Base-by-base conservation (phyloP, 2,113 vertebrate genomes). In the Australoheros scitulus region DNA sequence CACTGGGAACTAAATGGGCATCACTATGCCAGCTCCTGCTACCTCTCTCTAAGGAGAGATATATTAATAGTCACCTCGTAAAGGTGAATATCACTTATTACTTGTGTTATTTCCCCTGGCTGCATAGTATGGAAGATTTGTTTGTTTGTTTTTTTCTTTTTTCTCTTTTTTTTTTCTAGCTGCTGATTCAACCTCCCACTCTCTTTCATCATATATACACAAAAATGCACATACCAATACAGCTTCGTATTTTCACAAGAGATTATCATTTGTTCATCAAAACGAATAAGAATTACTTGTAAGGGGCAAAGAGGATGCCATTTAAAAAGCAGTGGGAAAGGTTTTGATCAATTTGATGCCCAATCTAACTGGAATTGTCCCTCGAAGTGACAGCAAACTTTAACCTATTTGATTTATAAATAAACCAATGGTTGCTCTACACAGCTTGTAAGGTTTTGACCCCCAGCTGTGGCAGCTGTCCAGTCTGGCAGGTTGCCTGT, bases 391-490 rank as follows among this genome's bases (percentile, higher is more conserved):
- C 6, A 36, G 36, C 17, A 72, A 20, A 43, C 38, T 79, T 63
- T 0, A 77, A 77, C 36, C 14, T n/a, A 13, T 72, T 58, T 70
- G 60, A 76, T 72, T 75, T 60, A 81, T 61, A 72, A 83, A 81
- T 80, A 84, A 86, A 65, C 8, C 18, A 26, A 2, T 75, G 36
- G 34, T 38, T 41, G 55, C 43, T 77, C 20, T 22, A 29, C 61
- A 60, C 20, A 59, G 32, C 47, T 36, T 17, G 7, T 29, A 47
- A 61, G 43, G 55, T 22, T 78, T 55, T 10, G n/a, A 79, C 65
- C 50, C 29, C 47, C 17, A 26, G n/a, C 36, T 57, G 22, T 79
- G 65, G 57, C 18, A 36, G 24, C 77, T 61, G n/a, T 60, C 58
- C 74, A 77, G 22, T 7, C 52, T 83, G 55, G 43, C 76, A 74